Conservation (phyloP, 2,888 invertebrate species). For the Trichopria drosophilae region DNA sequence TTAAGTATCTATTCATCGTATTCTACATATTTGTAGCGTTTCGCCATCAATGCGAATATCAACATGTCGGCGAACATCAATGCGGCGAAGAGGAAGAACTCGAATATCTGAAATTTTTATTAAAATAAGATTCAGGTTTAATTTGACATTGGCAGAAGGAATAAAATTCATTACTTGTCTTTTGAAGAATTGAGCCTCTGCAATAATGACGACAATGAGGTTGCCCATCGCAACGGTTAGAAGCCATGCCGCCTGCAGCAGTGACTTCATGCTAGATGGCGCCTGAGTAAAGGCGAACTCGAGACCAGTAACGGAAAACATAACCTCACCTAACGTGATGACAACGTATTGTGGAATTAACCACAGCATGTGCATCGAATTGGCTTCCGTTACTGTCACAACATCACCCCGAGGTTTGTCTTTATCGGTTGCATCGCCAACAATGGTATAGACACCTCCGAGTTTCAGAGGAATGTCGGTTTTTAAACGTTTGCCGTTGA, state of each 20-base stretch:
- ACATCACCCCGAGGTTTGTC: slow-evolving; percentile 42
- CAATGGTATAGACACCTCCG: slow-evolving; percentile 71
- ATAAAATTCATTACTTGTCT: slow-evolving; percentile 65
- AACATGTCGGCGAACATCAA: slow-evolving; percentile 84
- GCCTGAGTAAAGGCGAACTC: slow-evolving; percentile 96
- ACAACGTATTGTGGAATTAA: slow-evolving; percentile 90
- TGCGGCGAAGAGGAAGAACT: slow-evolving; percentile 84
- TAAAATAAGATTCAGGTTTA: background rate
- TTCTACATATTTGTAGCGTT: slow-evolving; percentile 74
- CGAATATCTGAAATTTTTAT: slow-evolving; percentile 70
- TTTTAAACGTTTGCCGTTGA: slow-evolving; percentile 53
- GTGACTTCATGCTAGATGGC: slow-evolving; percentile 90
- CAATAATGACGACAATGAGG: slow-evolving; percentile 86
- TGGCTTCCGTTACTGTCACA: slow-evolving; percentile 67
- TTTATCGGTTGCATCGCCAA: slow-evolving; percentile 53
- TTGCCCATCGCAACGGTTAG: slow-evolving; percentile 93
- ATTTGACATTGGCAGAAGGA: background rate
- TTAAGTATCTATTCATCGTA: too few species aligned
- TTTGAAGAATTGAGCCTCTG: slow-evolving; percentile 75
- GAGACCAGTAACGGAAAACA: slow-evolving; percentile 94
- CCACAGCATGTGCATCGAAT: slow-evolving; percentile 79
- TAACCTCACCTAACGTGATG: slow-evolving; percentile 90
- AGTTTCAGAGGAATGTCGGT: slow-evolving; percentile 57
- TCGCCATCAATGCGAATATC: slow-evolving; percentile 79
- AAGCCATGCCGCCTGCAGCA: slow-evolving; percentile 89